Conservation (phyloP, 2,888 invertebrate species). For the Athalia circularis region DNA sequence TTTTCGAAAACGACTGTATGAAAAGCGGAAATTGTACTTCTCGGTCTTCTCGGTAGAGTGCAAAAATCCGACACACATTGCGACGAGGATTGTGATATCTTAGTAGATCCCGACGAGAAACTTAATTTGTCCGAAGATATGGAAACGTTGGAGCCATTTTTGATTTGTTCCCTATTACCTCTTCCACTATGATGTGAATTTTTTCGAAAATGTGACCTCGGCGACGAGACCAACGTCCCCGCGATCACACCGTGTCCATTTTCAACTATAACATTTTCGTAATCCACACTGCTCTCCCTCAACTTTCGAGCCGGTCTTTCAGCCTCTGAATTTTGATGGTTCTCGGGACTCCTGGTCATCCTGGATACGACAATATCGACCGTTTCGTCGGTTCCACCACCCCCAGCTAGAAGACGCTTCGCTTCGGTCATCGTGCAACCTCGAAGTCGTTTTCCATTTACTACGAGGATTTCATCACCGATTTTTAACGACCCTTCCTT, state of each 20-base stretch:
- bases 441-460: slow-evolving; percentile 82
- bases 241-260: slow-evolving; percentile 76
- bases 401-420: slow-evolving; percentile 79
- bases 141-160: slow-evolving; percentile 63
- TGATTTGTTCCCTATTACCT: slow-evolving; percentile 53
- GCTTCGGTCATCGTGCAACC: slow-evolving; percentile 82
- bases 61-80: slow-evolving; percentile 81
- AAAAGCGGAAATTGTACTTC: slow-evolving; percentile 82
- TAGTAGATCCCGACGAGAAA: slow-evolving; percentile 47
- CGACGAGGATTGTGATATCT: slow-evolving; percentile 52
- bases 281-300: slow-evolving; percentile 84
- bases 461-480: slow-evolving; percentile 84
- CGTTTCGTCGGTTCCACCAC: slow-evolving; percentile 76
- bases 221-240: slow-evolving; percentile 72
- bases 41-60: slow-evolving; percentile 83
- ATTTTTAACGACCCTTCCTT: slow-evolving; percentile 81
- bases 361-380: slow-evolving; percentile 82
- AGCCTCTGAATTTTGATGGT: neutral
- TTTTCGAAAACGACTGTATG: slow-evolving; percentile 87
- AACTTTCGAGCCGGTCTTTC: slow-evolving; percentile 69
- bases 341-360: slow-evolving; percentile 65
- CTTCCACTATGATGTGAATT: slow-evolving; percentile 46
- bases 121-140: slow-evolving; percentile 62
- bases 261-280: slow-evolving; percentile 77
- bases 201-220: slow-evolving; percentile 71